Evolutionary conservation across 2,888 invertebrate genomes (phyloP).

Genomic region (Drosophila nr. medialis): DNA sequence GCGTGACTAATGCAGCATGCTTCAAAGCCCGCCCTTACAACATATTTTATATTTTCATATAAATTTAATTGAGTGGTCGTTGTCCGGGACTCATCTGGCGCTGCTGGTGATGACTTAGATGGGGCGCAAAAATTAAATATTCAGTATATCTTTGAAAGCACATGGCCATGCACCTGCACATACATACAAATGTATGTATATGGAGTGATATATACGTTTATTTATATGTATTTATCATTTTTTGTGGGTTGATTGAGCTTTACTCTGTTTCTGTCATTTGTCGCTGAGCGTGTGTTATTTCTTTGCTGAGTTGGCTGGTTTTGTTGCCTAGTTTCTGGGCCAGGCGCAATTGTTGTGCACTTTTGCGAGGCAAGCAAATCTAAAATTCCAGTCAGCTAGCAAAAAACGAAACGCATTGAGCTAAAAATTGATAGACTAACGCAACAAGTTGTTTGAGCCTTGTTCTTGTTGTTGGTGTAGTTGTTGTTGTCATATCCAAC

Average conservation of each 20-base stretch:
- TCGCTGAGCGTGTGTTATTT: constrained; percentile 28
- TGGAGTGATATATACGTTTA: not conserved
- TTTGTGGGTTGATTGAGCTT: constrained; percentile 52
- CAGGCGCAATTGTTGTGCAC: constrained; percentile 57
- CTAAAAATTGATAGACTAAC: not conserved
- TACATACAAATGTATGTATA: too few species aligned
- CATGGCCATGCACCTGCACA: not conserved
- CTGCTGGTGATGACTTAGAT: constrained; percentile 35
- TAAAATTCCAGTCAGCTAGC: constrained; percentile 45
- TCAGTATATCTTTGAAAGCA: constrained; percentile 59
- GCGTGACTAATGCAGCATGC: constrained; percentile 14
- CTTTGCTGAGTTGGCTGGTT: constrained; percentile 64
- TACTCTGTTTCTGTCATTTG: constrained; percentile 21
- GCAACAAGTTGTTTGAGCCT: constrained; percentile 45
- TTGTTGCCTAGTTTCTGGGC: constrained; percentile 45
- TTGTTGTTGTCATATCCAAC: constrained; percentile 27
- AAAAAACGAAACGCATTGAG: constrained; percentile 4
- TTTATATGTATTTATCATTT: constrained; percentile 5
- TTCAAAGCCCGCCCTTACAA: constrained; percentile 15
- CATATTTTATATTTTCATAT: constrained; percentile 56
- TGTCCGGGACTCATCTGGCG: constrained; percentile 56
- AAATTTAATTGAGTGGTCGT: constrained; percentile 78
- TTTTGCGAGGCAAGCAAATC: constrained; percentile 49
- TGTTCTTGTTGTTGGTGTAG: not conserved
- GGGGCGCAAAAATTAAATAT: constrained; percentile 59